These are phyloP conservation scores for Colossoma macropomum DNA, from an alignment of 2,113 vertebrate species.

Conservation along the genomic window DNA sequence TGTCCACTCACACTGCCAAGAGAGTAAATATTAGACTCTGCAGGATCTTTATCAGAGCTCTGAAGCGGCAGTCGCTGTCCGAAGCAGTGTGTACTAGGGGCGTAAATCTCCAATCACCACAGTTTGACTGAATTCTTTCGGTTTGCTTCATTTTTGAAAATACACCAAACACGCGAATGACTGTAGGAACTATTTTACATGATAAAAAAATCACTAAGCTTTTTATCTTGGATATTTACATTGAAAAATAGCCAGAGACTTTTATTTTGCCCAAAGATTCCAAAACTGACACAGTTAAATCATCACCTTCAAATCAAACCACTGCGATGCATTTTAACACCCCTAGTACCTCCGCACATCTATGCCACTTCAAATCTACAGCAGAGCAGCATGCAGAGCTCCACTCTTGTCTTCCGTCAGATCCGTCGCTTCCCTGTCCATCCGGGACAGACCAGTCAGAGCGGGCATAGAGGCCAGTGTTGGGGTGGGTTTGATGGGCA, in stretches of 20 bases:
- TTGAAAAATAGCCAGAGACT: neutral
- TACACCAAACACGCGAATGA: too few relatives aligned
- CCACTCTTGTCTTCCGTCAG: conserved; percentile 78
- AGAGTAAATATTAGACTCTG: neutral
- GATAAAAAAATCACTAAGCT: too few relatives aligned
- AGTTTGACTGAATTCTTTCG: too few relatives aligned
- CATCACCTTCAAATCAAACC: neutral
- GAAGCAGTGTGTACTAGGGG: conserved; percentile 14
- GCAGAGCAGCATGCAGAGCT: conserved; percentile 85
- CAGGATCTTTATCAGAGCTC: neutral
- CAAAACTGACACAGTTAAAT: neutral
- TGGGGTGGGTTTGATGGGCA: conserved; percentile 94
- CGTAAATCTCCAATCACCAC: neutral
- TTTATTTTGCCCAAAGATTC: too few relatives aligned
- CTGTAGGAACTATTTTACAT: too few relatives aligned
- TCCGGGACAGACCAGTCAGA: conserved; percentile 79
- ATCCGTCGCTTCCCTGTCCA: conserved; percentile 54
- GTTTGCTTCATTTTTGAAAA: too few relatives aligned
- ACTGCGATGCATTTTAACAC: neutral
- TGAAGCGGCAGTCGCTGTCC: neutral
- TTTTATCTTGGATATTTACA: too few relatives aligned
- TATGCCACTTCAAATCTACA: conserved; percentile 75
- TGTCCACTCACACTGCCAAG: neutral
- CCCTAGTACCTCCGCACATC: conserved; percentile 14
- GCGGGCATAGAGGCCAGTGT: conserved; percentile 80